These are phyloP conservation scores for Mythimna impura DNA, from an alignment of 2,888 invertebrate species.

Conservation along the genomic window DNA sequence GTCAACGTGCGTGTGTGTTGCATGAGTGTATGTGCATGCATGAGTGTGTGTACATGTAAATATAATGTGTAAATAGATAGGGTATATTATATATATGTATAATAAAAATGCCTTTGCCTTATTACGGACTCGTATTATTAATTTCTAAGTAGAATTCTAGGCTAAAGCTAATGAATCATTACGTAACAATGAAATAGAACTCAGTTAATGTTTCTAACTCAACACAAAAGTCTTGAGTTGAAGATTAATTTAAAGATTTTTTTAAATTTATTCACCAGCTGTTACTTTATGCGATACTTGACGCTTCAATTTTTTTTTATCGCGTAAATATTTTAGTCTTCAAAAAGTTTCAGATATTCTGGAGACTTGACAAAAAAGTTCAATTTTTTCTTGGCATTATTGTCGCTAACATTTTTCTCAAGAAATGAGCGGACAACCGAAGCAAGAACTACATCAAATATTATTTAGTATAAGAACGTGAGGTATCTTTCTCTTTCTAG, in stretches of 20 bases:
- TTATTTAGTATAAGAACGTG: conserved; percentile 21
- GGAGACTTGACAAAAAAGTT: conserved; percentile 15
- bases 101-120: too few relatives aligned
- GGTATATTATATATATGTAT: too few relatives aligned
- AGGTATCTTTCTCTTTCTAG: not conserved
- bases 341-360: conserved; percentile 33
- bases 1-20: too few relatives aligned
- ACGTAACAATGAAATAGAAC: conserved; percentile 6
- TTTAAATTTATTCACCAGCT: conserved; percentile 30
- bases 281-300: conserved; percentile 27
- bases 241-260: conserved; percentile 11
- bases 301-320: conserved; percentile 39
- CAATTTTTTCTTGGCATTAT: conserved; percentile 5
- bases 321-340: conserved; percentile 50
- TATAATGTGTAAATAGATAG: too few relatives aligned
- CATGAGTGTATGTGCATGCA: too few relatives aligned
- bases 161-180: conserved; percentile 20
- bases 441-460: conserved; percentile 8
- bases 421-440: not conserved
- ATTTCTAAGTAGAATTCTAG: not conserved
- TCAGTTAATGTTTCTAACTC: conserved; percentile 1
- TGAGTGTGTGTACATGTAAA: too few relatives aligned
- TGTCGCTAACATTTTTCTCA: conserved; percentile 10
- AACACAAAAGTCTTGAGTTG: conserved; percentile 3
- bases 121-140: not conserved